Percentiles rank a stretch among this genome's conserved stretches.
These are phyloP conservation scores for Aspidiotus destructor DNA, from an alignment of 2,888 invertebrate species.

Conservation along the genomic window DNA sequence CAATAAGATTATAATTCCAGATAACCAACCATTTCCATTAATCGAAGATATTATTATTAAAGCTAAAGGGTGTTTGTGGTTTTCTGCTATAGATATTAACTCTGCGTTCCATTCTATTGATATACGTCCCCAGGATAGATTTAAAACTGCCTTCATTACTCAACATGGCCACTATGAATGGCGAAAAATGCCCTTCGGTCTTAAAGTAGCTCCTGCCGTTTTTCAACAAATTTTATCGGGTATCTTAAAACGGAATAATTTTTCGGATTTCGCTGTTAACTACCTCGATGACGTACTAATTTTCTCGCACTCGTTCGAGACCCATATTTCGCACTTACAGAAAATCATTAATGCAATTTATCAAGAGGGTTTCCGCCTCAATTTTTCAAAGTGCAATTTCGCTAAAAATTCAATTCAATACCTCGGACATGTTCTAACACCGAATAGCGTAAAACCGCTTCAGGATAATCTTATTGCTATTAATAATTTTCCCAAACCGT, in stretches of 20 bases:
- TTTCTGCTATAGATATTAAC: not conserved
- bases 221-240: not conserved
- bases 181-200: not conserved
- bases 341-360: not conserved
- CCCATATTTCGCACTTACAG: not conserved
- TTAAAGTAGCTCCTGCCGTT: not conserved
- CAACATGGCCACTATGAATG: not conserved
- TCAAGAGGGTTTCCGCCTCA: not conserved
- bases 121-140: not conserved
- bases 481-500: no score
- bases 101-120: not conserved
- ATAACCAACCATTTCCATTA: not conserved
- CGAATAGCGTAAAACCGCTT: not conserved
- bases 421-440: not conserved
- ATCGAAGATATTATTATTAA: not conserved
- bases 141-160: not conserved
- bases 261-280: not conserved
- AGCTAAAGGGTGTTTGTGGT: not conserved
- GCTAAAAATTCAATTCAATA: not conserved
- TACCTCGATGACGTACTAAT: not conserved
- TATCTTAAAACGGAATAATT: not conserved
- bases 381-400: not conserved
- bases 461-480: not conserved
- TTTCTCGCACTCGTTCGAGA: not conserved
- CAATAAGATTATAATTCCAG: not conserved